These are phyloP conservation scores for Ostrea edulis DNA, from an alignment of 1,140 invertebrate genomes.

Conservation along the genomic window DNA sequence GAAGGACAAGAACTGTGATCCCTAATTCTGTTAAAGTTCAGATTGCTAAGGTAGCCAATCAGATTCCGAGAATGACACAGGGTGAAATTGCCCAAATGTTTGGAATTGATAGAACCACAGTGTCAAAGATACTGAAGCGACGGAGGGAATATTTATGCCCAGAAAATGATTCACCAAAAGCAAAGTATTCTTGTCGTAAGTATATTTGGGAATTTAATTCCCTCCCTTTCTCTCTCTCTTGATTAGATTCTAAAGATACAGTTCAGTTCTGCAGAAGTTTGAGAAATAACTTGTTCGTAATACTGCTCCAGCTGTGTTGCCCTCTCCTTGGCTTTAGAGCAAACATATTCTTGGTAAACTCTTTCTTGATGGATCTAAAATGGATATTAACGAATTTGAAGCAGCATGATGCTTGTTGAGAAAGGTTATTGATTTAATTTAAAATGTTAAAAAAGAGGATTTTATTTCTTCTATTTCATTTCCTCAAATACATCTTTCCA, in stretches of 20 bases:
- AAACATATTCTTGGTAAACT: constrained; percentile 74
- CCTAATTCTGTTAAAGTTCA: constrained; percentile 57
- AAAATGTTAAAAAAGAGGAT: no score
- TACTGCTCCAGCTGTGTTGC: constrained; percentile 74
- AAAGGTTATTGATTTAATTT: no score
- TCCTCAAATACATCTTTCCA: no score
- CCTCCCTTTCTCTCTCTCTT: background rate
- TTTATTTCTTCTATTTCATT: no score
- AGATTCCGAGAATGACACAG: constrained; percentile 63
- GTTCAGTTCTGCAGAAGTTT: constrained; percentile 68
- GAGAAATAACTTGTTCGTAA: constrained; percentile 75
- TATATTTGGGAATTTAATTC: background rate
- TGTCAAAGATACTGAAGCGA: constrained; percentile 62
- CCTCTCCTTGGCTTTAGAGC: constrained; percentile 73
- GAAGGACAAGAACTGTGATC: constrained; percentile 54
- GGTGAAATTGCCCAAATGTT: constrained; percentile 66
- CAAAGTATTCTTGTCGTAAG: background rate
- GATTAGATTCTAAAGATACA: constrained; percentile 63
- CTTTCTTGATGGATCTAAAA: constrained; percentile 75
- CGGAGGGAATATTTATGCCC: constrained; percentile 40
- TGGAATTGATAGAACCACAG: constrained; percentile 66
- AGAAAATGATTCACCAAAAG: background rate
- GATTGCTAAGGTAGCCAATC: constrained; percentile 56
- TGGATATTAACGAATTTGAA: background rate
- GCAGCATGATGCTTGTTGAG: background rate